These are phyloP conservation scores for Sorex fumeus DNA, from an alignment of 2,113 vertebrate genomes.

Conservation along the genomic window DNA sequence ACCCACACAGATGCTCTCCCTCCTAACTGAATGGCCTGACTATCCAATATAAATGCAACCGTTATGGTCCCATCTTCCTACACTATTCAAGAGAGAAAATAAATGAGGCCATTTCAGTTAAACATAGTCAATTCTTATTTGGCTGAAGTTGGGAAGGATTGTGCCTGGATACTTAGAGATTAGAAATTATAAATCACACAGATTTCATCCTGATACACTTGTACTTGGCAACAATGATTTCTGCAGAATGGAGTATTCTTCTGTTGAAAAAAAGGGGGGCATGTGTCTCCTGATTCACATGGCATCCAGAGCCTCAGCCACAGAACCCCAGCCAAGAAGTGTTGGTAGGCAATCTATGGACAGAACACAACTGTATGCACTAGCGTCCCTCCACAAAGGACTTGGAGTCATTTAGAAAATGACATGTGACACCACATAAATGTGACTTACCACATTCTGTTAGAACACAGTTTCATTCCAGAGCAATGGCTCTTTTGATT, in stretches of 20 bases:
- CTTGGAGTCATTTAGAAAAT: neutral
- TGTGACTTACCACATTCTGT: conserved; percentile 27
- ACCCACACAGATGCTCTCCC: neutral
- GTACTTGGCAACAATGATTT: neutral
- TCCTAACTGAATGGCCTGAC: too few relatives aligned
- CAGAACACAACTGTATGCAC: conserved; percentile 12
- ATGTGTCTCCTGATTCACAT: neutral
- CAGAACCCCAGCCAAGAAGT: conserved; percentile 6
- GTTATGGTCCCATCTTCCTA: neutral
- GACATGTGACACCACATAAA: neutral
- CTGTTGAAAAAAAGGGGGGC: neutral
- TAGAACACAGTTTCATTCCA: conserved; percentile 22
- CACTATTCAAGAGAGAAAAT: neutral
- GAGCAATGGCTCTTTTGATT: neutral
- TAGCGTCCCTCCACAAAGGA: conserved; percentile 8
- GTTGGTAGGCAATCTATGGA: neutral
- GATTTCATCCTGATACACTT: neutral
- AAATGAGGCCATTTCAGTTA: neutral
- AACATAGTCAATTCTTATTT: neutral
- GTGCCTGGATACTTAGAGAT: neutral
- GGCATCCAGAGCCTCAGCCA: neutral
- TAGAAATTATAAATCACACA: neutral
- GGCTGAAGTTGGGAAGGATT: neutral
- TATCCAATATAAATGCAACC: too few relatives aligned
- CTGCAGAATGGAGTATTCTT: neutral